phyloP scores from a whole-genome alignment of 2,797 vertebrate genomes.

The Lophotriccus pileatus region DNA sequence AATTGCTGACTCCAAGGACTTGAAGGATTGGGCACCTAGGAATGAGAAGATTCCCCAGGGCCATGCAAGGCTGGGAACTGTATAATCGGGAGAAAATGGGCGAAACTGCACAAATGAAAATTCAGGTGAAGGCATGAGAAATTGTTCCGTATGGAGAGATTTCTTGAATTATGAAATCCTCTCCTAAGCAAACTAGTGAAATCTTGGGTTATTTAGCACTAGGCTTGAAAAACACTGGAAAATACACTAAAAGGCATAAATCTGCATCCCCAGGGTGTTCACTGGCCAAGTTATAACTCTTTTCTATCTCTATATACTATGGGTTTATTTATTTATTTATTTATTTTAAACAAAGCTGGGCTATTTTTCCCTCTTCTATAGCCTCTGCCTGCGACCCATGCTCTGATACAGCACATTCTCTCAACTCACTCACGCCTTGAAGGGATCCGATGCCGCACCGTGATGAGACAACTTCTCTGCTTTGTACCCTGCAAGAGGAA shows the following conservation, averaged over 20 bases:
- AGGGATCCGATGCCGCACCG: background rate
- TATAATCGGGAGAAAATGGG: background rate
- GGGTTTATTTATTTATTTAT: background rate
- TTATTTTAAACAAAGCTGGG: background rate
- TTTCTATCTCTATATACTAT: background rate
- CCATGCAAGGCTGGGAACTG: background rate
- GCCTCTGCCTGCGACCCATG: background rate
- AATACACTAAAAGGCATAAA: background rate
- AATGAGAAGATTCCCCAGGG: background rate
- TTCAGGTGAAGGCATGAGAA: background rate
- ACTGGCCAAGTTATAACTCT: background rate
- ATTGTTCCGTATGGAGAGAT: background rate
- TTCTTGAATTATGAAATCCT: background rate
- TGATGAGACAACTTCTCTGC: background rate
- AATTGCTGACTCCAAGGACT: background rate
- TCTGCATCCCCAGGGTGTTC: background rate
- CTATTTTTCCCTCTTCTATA: background rate
- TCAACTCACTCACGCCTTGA: slow-evolving; percentile 35
- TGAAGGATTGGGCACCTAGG: background rate
- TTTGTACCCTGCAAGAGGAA: background rate
- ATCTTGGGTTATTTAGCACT: background rate
- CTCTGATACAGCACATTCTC: slow-evolving; percentile 26
- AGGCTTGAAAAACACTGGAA: background rate
- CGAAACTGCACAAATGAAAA: background rate
- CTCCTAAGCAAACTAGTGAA: background rate